phyloP scores from a whole-genome alignment of 2,888 invertebrate species.

The Schizotus pectinicornis region DNA sequence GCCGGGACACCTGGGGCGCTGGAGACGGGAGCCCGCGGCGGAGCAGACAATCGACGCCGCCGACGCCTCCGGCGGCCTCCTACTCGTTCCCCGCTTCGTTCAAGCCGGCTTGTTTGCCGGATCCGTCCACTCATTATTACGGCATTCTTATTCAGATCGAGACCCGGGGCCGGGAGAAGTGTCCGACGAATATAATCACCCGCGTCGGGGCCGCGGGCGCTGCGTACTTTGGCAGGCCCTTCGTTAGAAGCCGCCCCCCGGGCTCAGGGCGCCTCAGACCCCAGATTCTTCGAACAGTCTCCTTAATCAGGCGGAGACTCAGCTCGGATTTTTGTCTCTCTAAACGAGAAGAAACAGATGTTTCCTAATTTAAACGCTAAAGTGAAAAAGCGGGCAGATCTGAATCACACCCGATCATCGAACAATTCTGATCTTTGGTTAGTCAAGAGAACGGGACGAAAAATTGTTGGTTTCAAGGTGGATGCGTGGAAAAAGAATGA shows the following conservation, averaged over 20 bases:
- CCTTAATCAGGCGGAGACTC: no score
- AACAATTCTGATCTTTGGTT: no score
- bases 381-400: no score
- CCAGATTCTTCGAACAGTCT: no score
- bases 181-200: constrained; percentile 42
- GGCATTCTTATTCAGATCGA: constrained; percentile 42
- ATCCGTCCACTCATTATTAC: constrained; percentile 41
- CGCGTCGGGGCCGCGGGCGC: constrained; percentile 19
- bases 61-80: constrained; percentile 34
- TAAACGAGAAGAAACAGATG: no score
- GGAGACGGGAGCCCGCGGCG: constrained; percentile 42
- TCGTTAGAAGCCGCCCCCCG: constrained; percentile 19
- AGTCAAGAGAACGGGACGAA: no score
- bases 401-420: no score
- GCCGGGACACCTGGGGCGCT: constrained; percentile 48
- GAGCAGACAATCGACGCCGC: constrained; percentile 49
- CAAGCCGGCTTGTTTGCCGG: constrained; percentile 33
- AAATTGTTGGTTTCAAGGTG: no score
- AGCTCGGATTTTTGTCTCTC: no score
- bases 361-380: no score
- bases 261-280: no score
- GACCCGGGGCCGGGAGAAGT: constrained; percentile 32
- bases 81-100: constrained; percentile 5
- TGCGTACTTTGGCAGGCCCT: constrained; percentile 13
- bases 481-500: no score